Evolutionary conservation across 2,888 invertebrate species (phyloP).

Genomic region (Tetragnatha montana): DNA sequence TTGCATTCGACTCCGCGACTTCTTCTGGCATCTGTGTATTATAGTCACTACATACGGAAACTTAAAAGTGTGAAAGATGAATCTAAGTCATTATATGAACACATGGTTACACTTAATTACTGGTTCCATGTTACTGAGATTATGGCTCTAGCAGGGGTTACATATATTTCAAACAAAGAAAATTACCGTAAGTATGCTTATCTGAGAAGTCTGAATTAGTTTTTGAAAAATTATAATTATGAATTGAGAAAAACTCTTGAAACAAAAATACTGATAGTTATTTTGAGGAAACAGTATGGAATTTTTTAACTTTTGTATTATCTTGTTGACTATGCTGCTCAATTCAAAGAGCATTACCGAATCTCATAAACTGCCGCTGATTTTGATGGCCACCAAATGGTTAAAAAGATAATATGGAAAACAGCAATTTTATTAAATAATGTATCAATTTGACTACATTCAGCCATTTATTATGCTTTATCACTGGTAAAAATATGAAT

Average conservation of each 20-base stretch:
- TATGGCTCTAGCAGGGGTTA: slow-evolving; percentile 90
- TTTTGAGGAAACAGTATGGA: too few species aligned
- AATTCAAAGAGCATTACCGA: too few species aligned
- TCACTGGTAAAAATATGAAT: too few species aligned
- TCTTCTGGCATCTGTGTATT: slow-evolving; percentile 90
- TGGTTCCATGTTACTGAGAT: slow-evolving; percentile 91
- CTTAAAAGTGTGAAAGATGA: slow-evolving; percentile 73
- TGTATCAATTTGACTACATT: too few species aligned
- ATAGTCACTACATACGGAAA: slow-evolving; percentile 86
- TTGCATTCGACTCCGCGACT: slow-evolving; percentile 93
- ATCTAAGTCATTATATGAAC: slow-evolving; percentile 77
- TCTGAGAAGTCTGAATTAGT: background rate
- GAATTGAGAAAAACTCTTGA: background rate
- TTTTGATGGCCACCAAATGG: too few species aligned
- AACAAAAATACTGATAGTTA: too few species aligned
- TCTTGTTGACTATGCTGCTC: too few species aligned
- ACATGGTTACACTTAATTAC: slow-evolving; percentile 78
- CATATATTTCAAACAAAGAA: slow-evolving; percentile 94
- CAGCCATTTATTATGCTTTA: too few species aligned
- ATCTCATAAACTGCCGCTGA: too few species aligned
- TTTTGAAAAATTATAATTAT: background rate
- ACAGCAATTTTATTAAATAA: too few species aligned
- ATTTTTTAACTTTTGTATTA: too few species aligned
- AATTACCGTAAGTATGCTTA: slow-evolving; percentile 89
- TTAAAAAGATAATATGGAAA: too few species aligned